Conservation (phyloP, 2,113 vertebrate genomes). For the Xyliphius kryptos region DNA sequence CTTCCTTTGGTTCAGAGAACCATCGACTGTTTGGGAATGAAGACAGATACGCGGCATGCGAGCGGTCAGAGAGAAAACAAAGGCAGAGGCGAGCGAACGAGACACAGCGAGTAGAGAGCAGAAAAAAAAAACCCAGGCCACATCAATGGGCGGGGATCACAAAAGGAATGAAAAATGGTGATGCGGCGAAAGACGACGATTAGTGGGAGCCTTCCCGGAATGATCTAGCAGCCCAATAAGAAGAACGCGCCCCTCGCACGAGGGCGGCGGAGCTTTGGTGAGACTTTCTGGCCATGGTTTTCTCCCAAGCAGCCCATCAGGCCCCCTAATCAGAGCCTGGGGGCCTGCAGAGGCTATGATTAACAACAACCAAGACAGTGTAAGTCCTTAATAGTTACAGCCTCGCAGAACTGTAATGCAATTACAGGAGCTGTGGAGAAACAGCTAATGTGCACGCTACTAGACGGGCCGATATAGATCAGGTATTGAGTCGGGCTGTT, state of each 20-base stretch:
- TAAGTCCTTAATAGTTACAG: constrained; percentile 69
- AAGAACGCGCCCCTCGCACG: constrained; percentile 22
- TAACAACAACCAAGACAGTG: constrained; percentile 65
- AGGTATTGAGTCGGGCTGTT: constrained; percentile 70
- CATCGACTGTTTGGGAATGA: too few relatives aligned
- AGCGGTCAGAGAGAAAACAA: constrained; percentile 33
- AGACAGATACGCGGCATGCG: constrained; percentile 24
- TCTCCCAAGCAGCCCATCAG: constrained; percentile 35
- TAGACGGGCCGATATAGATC: constrained; percentile 65
- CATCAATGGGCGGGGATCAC: constrained; percentile 47
- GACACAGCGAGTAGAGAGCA: constrained; percentile 35
- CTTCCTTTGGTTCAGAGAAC: too few relatives aligned
- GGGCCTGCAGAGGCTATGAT: constrained; percentile 59
- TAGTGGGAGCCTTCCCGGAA: constrained; percentile 49
- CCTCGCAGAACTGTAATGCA: constrained; percentile 69
- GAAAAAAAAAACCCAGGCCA: too few relatives aligned
- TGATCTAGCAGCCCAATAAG: constrained; percentile 34
- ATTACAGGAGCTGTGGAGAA: constrained; percentile 68
- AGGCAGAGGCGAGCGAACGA: background rate
- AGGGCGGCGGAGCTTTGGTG: constrained; percentile 2
- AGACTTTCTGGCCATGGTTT: constrained; percentile 43
- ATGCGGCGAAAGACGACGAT: constrained; percentile 51
- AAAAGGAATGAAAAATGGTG: constrained; percentile 42
- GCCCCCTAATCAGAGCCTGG: constrained; percentile 55
- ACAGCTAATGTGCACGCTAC: constrained; percentile 70